phyloP scores from a whole-genome alignment of 2,113 vertebrate genomes.

The Ovis aries region ARS-UI_Ramb_v3.0 NC_056056.1:214267001-214267500 shows the following conservation, averaged over 20 bases:
- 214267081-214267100: not conserved
- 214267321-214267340: not conserved
- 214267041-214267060: not conserved
- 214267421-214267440: constrained; percentile 21
- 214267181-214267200: constrained; percentile 19
- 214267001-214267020: not conserved
- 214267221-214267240: constrained; percentile 14
- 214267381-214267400: not conserved
- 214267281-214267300: not conserved
- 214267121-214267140: not conserved
- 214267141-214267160: not conserved
- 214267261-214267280: not conserved
- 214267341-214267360: not conserved
- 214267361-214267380: not conserved
- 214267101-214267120: not conserved
- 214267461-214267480: not conserved
- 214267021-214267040: not conserved
- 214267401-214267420: not conserved
- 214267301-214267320: not conserved
- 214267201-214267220: not conserved
- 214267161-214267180: not conserved
- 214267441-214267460: not conserved
- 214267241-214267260: constrained; percentile 28
- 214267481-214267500: not conserved
- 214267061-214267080: not conserved